Conservation (phyloP, 2,888 invertebrate species). For the Agrochola circellaris region DNA sequence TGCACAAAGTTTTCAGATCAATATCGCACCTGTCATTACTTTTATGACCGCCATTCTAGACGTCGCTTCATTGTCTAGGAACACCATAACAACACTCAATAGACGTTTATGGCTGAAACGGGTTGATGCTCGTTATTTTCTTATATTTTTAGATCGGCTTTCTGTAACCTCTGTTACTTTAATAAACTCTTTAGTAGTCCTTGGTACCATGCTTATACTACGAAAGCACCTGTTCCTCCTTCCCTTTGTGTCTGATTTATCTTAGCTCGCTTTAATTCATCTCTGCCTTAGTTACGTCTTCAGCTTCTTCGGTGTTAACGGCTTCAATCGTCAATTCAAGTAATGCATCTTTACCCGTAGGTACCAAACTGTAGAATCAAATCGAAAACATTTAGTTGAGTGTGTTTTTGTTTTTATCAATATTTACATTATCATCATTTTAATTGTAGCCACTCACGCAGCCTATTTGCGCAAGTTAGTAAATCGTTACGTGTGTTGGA, state of each 20-base stretch:
- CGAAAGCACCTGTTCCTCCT: no score
- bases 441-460: no score
- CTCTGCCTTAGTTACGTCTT: no score
- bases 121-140: not conserved
- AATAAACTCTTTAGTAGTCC: not conserved
- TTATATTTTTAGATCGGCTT: not conserved
- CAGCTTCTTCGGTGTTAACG: no score
- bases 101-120: slow-evolving; percentile 15
- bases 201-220: no score
- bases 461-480: no score
- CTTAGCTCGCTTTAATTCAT: no score
- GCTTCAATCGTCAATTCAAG: not conserved
- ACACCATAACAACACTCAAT: slow-evolving; percentile 16
- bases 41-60: slow-evolving; percentile 29
- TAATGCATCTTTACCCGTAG: not conserved
- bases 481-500: no score
- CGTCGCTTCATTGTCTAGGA: slow-evolving; percentile 19
- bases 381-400: not conserved
- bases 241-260: not conserved
- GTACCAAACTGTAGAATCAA: not conserved
- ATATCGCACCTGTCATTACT: slow-evolving; percentile 32
- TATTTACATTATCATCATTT: not conserved
- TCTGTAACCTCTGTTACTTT: not conserved
- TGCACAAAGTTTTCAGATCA: slow-evolving; percentile 22
- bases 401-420: not conserved